Base-by-base conservation (phyloP, 2,888 invertebrate genomes). In the Carpatolechia fugitivella region DNA sequence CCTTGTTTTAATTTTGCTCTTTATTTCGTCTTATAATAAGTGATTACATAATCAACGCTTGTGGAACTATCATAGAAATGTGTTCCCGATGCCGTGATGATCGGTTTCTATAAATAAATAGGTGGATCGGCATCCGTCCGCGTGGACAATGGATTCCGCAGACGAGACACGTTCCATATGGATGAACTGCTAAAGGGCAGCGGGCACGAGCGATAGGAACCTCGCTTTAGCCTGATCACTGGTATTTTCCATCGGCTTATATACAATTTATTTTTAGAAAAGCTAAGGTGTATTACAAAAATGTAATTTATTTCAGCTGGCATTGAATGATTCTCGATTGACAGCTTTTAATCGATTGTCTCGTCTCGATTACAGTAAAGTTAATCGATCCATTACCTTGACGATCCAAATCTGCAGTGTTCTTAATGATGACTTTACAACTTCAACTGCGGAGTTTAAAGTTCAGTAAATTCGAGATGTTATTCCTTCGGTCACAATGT, bases 151-250 rank as follows among this genome's bases (percentile, higher is more conserved):
- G 82, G 85, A 86, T 84, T 84, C 85, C 82, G 76, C 77, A 82
- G 83, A 80, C 82, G 76, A 83, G 84, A 78, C 82, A 74, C 78
- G 85, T 82, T 87, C 84, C 86, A 86, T 89, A 87, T 87, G 87
- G 85, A 85, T 85, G 82, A 80, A 74, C 80, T 70, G 72, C 72
- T 77, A 83, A 83, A 85, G 85, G 50, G 24, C 50, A 50, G n/a
- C 31, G 16, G 80, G 80, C 76, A 82, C 68, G 71, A 69, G 68
- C 67, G 71, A 77, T 73, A 69, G 63, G 70, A 68, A 72, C 70
- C 65, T 8, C 7, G 3, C 8, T 3, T 10, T 48, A 11, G 14
- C 29, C 31, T 11, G 41, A 30, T 40, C 31, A 40, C 31, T 40
- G 8, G 16, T 30, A 52, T 52, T 52, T 52, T 29, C 13, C 35